These are phyloP conservation scores for Passer montanus DNA, from an alignment of 2,113 vertebrate genomes.

Conservation along the genomic window DNA sequence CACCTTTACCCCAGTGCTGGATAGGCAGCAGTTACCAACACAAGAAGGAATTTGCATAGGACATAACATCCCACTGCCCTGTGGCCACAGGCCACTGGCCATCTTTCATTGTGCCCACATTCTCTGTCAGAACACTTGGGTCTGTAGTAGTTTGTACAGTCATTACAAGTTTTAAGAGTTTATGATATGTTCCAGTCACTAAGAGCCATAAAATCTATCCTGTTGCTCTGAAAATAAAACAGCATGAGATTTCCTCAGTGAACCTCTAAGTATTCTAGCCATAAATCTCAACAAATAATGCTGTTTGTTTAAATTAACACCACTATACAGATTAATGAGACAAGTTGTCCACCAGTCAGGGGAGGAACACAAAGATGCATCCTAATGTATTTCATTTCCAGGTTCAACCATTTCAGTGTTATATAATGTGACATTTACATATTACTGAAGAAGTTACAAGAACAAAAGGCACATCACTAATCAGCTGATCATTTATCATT, in stretches of 20 bases:
- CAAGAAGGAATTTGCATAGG: not conserved
- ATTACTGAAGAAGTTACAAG: conserved; percentile 59
- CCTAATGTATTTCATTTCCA: conserved; percentile 59
- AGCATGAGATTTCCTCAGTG: conserved; percentile 22
- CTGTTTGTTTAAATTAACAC: conserved; percentile 64
- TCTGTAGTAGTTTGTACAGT: not conserved
- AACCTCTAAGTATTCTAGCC: not conserved
- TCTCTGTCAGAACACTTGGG: not conserved
- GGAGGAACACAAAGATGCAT: conserved; percentile 58
- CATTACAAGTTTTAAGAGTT: conserved; percentile 5
- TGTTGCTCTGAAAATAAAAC: conserved; percentile 16
- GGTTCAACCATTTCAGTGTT: conserved; percentile 62
- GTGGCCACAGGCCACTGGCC: not conserved
- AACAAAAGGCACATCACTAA: conserved; percentile 62
- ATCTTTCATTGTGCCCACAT: not conserved
- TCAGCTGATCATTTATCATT: conserved; percentile 70
- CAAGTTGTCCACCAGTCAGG: conserved; percentile 41
- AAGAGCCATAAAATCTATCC: conserved; percentile 8
- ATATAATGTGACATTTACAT: conserved; percentile 69
- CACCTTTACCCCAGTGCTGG: not conserved
- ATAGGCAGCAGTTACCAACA: not conserved
- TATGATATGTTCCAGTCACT: not conserved
- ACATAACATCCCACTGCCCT: not conserved
- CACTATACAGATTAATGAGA: conserved; percentile 64
- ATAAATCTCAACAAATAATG: conserved; percentile 61